Percentiles rank a stretch among this genome's conserved stretches.
Conservation (phyloP, 2,113 vertebrate genomes). For the Phaetusa simplex region DNA sequence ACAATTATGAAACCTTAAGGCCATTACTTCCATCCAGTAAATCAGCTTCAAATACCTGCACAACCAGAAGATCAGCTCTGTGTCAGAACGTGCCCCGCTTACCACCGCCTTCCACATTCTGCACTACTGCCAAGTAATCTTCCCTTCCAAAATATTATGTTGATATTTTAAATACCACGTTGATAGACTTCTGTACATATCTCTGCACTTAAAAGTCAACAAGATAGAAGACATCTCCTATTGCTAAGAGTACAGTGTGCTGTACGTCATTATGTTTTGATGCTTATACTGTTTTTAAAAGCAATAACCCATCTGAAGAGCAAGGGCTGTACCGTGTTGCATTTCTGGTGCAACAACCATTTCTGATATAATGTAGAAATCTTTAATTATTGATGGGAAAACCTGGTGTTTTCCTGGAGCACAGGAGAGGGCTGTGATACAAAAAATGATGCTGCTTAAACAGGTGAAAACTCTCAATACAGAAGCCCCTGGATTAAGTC, state of each 20-base stretch:
- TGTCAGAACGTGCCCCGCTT: background rate
- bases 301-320: background rate
- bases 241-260: background rate
- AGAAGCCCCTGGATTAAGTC: background rate
- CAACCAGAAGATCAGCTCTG: background rate
- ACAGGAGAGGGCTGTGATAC: background rate
- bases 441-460: background rate
- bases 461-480: background rate
- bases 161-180: background rate
- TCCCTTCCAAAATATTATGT: background rate
- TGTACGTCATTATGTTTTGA: background rate
- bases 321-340: background rate
- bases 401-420: background rate
- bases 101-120: background rate
- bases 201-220: background rate
- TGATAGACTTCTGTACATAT: background rate
- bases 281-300: background rate
- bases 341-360: background rate
- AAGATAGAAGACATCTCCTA: background rate
- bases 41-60: background rate
- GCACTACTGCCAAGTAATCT: background rate
- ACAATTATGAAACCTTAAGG: background rate
- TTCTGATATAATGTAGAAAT: background rate
- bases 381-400: background rate
- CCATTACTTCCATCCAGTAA: background rate